Conservation (phyloP, 2,888 invertebrate genomes). For the Entomobrya multifasciata region DNA sequence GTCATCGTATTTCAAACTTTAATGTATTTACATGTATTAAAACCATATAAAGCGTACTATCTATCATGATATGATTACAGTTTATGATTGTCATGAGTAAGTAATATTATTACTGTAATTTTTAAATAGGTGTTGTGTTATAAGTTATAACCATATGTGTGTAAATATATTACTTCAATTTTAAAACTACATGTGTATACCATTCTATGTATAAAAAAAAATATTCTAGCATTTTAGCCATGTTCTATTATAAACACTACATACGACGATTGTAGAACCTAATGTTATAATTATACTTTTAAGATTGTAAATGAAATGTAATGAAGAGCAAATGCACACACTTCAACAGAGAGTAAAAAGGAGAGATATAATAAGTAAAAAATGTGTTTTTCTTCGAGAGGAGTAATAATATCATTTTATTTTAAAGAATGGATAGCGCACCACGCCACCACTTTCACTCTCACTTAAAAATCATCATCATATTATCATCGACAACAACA, state of each 20-base stretch:
- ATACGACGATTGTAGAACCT: too few relatives aligned
- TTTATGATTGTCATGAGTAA: constrained; percentile 15
- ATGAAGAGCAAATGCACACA: too few relatives aligned
- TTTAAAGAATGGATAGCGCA: constrained; percentile 17
- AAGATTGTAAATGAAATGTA: too few relatives aligned
- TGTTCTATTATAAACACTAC: too few relatives aligned
- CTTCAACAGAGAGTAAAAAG: too few relatives aligned
- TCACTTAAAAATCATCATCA: constrained; percentile 30
- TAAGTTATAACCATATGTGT: too few relatives aligned
- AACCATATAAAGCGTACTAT: neutral
- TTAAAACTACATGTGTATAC: too few relatives aligned
- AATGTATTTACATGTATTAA: neutral
- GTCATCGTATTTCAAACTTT: neutral
- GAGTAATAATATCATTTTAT: neutral
- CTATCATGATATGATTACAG: too few relatives aligned
- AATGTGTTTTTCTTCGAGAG: neutral
- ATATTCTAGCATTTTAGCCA: too few relatives aligned
- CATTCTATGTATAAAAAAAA: too few relatives aligned
- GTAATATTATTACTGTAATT: constrained; percentile 4
- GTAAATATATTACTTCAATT: too few relatives aligned
- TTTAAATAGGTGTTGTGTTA: neutral
- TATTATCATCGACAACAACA: neutral
- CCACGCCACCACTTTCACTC: constrained; percentile 59
- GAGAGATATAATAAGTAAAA: neutral
- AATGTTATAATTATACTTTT: too few relatives aligned